Conservation (phyloP, 2,113 vertebrate species). For the Mellivora capensis region DNA sequence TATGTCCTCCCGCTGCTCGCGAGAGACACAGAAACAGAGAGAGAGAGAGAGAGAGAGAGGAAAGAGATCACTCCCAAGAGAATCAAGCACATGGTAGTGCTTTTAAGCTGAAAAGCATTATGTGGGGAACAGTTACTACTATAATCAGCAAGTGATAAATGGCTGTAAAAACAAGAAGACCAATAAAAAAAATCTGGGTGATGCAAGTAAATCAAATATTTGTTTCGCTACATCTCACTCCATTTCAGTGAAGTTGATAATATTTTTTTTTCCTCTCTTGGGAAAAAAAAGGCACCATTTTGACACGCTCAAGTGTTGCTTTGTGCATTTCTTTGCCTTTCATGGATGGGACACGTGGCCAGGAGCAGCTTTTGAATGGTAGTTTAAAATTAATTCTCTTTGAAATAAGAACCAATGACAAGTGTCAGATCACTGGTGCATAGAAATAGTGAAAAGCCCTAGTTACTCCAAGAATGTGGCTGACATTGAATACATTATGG, state of each 20-base stretch:
- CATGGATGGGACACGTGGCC: background rate
- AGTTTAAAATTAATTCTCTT: constrained; percentile 50
- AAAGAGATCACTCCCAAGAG: background rate
- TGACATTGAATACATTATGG: constrained; percentile 30
- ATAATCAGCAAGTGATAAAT: background rate
- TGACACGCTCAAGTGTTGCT: background rate
- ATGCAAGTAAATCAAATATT: background rate
- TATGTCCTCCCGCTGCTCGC: background rate
- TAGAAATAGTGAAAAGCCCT: constrained; percentile 27
- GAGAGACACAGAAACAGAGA: background rate
- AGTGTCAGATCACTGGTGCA: constrained; percentile 28
- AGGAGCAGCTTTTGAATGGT: constrained; percentile 23
- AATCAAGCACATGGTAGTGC: background rate
- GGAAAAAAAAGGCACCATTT: background rate
- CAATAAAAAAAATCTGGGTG: background rate
- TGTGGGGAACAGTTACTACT: background rate
- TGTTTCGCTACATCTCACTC: background rate
- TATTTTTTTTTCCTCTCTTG: background rate
- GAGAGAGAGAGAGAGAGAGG: background rate
- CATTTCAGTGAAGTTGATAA: background rate
- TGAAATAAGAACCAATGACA: constrained; percentile 44
- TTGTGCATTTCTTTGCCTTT: constrained; percentile 23
- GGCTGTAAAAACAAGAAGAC: background rate
- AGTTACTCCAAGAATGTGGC: constrained; percentile 17
- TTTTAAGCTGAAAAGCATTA: background rate